Evolutionary conservation across 2,888 invertebrate species (phyloP).

Genomic region (Xestobium rufovillosum): DNA sequence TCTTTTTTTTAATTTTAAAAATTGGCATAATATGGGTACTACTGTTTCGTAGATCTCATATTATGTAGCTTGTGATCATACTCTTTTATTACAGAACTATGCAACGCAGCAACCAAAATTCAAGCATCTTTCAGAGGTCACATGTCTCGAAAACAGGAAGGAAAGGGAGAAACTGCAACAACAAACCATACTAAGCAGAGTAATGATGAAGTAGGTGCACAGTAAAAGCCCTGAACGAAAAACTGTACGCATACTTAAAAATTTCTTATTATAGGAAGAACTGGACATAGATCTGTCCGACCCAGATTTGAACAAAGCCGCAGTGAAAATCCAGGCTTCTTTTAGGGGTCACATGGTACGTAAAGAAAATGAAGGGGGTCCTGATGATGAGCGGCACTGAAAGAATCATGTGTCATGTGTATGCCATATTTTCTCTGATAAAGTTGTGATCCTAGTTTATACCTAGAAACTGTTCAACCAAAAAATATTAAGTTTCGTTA

Average conservation of each 20-base stretch:
- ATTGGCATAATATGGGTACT: too few species aligned
- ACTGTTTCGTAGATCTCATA: too few species aligned
- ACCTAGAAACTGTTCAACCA: background rate
- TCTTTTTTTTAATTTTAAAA: too few species aligned
- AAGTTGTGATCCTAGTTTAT: slow-evolving; percentile 5
- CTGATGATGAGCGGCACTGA: slow-evolving; percentile 2
- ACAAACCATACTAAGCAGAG: slow-evolving; percentile 21
- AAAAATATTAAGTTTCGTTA: too few species aligned
- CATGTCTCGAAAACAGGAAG: slow-evolving; percentile 67
- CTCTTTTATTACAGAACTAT: slow-evolving; percentile 57
- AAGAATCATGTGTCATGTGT: too few species aligned
- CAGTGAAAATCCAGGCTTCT: slow-evolving; percentile 86
- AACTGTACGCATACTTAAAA: too few species aligned
- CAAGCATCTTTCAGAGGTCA: slow-evolving; percentile 88
- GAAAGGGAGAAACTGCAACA: slow-evolving; percentile 35
- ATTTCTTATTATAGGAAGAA: too few species aligned
- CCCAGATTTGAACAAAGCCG: slow-evolving; percentile 82
- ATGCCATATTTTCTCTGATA: too few species aligned
- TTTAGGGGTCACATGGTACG: slow-evolving; percentile 86
- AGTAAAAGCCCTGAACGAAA: too few species aligned
- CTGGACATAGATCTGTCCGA: slow-evolving; percentile 79
- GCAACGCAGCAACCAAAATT: slow-evolving; percentile 80
- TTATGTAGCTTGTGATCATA: too few species aligned
- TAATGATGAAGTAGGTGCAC: slow-evolving; percentile 3
- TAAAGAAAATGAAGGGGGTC: slow-evolving; percentile 52